These are phyloP conservation scores for Siniperca knerii DNA, from an alignment of 2,113 vertebrate genomes.

Conservation along the genomic window DNA sequence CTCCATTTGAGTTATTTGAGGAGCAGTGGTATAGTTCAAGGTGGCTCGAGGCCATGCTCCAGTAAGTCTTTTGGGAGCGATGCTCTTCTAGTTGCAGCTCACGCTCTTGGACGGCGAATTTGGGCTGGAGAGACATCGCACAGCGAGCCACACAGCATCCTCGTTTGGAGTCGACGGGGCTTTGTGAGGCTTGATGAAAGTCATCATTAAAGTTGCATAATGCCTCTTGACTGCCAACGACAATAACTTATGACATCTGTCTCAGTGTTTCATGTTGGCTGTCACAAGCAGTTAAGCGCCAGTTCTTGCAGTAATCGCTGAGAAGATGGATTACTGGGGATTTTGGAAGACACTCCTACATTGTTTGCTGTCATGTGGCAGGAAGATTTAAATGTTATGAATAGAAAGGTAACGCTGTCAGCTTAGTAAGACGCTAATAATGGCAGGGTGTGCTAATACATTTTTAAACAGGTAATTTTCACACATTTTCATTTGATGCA, in stretches of 20 bases:
- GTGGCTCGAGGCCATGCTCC: conserved; percentile 62
- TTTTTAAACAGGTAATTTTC: conserved; percentile 27
- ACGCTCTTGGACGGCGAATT: conserved; percentile 27
- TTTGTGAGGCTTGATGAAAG: conserved; percentile 72
- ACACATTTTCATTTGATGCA: conserved; percentile 11
- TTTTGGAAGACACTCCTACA: conserved; percentile 67
- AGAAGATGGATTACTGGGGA: conserved; percentile 67
- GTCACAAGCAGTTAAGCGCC: conserved; percentile 72
- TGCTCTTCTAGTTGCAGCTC: conserved; percentile 53
- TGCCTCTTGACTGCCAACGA: conserved; percentile 68
- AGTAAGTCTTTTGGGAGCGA: conserved; percentile 59
- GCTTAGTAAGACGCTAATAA: conserved; percentile 39
- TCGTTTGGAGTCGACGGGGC: conserved; percentile 36
- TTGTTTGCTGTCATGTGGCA: conserved; percentile 62
- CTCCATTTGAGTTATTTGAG: conserved; percentile 75
- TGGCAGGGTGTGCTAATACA: conserved; percentile 6
- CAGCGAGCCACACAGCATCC: conserved; percentile 10
- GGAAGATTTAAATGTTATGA: conserved; percentile 56
- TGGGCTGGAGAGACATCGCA: conserved; percentile 13
- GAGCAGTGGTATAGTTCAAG: conserved; percentile 61
- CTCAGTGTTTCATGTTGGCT: conserved; percentile 69
- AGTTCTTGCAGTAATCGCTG: conserved; percentile 58
- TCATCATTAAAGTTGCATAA: conserved; percentile 81
- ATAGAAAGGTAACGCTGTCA: conserved; percentile 58
- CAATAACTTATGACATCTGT: conserved; percentile 80